Evolutionary conservation across 2,797 vertebrate species (phyloP).

Genomic region (Lacerta viridis): DNA sequence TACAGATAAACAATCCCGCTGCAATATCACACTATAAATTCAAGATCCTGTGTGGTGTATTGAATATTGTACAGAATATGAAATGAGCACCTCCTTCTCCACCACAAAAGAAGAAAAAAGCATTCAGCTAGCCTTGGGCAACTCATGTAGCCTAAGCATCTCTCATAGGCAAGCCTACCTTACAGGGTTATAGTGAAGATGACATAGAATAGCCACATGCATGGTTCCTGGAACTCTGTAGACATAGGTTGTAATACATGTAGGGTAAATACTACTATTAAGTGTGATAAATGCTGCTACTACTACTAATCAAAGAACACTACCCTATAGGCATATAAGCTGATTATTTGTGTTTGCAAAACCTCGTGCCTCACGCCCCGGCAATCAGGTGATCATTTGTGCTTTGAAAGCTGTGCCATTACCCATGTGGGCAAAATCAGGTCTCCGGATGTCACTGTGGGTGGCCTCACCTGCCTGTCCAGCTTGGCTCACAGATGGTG

Average conservation of each 20-base stretch:
- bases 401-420: too few species aligned
- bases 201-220: background rate
- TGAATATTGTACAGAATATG: background rate
- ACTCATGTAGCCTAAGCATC: background rate
- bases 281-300: too few species aligned
- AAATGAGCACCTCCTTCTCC: background rate
- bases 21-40: background rate
- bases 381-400: too few species aligned
- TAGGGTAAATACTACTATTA: background rate
- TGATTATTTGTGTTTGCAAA: too few species aligned
- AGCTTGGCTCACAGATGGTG: too few species aligned
- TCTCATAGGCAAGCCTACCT: background rate
- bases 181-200: background rate
- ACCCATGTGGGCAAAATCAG: too few species aligned
- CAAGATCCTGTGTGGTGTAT: background rate
- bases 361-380: too few species aligned
- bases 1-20: background rate
- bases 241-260: background rate
- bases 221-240: background rate
- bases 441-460: too few species aligned
- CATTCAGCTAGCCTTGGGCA: background rate
- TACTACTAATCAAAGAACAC: too few species aligned
- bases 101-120: background rate
- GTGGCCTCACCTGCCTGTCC: too few species aligned
- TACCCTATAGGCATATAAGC: too few species aligned